Percentiles rank a stretch among this genome's conserved stretches.
Evolutionary conservation across 2,113 vertebrate species (phyloP).

Genomic region (Cettia cetti): DNA sequence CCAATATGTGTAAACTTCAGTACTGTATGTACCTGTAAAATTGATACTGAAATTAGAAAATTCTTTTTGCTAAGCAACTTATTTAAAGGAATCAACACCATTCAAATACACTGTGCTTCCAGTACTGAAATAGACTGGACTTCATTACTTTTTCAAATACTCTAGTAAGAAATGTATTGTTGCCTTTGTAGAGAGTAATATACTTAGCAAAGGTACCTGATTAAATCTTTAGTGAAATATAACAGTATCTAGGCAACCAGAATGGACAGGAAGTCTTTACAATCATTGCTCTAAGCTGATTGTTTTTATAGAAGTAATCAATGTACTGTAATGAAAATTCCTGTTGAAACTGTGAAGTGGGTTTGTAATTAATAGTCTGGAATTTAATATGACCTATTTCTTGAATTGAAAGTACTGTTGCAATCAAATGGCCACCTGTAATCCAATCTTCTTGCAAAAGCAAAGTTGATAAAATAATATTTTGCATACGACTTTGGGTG

Average conservation of each 20-base stretch:
- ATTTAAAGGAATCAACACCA: background rate
- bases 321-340: background rate
- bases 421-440: background rate
- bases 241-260: constrained; percentile 34
- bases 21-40: background rate
- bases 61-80: background rate
- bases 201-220: background rate
- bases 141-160: background rate
- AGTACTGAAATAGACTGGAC: background rate
- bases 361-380: background rate
- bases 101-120: background rate
- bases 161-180: background rate
- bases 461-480: background rate
- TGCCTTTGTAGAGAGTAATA: background rate
- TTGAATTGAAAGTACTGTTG: background rate
- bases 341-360: background rate
- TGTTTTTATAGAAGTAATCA: constrained; percentile 1
- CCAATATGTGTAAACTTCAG: background rate
- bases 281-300: background rate
- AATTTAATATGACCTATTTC: background rate
- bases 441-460: background rate
- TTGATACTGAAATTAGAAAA: background rate
- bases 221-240: constrained; percentile 2
- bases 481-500: background rate
- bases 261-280: background rate